Percentiles rank a stretch among this genome's conserved stretches.
Evolutionary conservation across 2,888 invertebrate species (phyloP).

Genomic region (Thymelicus acteon): DNA sequence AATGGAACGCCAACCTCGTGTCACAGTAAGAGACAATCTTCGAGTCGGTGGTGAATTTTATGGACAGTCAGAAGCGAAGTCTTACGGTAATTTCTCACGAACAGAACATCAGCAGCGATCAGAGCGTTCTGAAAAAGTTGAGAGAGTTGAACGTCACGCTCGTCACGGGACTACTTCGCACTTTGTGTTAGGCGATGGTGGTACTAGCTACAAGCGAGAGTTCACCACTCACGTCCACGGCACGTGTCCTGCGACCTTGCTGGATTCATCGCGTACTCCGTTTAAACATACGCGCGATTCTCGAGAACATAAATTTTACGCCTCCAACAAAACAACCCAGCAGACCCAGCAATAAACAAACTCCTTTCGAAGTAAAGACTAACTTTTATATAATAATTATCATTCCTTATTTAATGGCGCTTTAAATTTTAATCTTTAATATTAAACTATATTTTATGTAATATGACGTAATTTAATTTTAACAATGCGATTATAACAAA

Average conservation of each 20-base stretch:
- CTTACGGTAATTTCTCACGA: conserved; percentile 88
- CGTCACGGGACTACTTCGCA: conserved; percentile 89
- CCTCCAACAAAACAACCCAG: conserved; percentile 82
- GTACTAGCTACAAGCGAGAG: conserved; percentile 90
- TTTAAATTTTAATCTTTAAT: conserved; percentile 48
- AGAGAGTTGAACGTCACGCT: conserved; percentile 86
- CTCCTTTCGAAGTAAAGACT: conserved; percentile 38
- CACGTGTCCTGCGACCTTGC: conserved; percentile 91
- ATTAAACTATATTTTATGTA: conserved; percentile 51
- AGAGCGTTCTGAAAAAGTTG: conserved; percentile 73
- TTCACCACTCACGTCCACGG: conserved; percentile 89
- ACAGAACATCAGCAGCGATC: conserved; percentile 72
- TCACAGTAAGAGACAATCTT: conserved; percentile 87
- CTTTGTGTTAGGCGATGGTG: conserved; percentile 89
- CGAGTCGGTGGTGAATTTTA: conserved; percentile 90
- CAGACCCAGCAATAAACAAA: conserved; percentile 54
- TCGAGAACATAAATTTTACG: conserved; percentile 93
- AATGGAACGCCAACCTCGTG: conserved; percentile 86
- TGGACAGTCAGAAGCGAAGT: conserved; percentile 88
- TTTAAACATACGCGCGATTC: conserved; percentile 94
- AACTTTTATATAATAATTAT: conserved; percentile 41
- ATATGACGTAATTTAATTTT: conserved; percentile 51
- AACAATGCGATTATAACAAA: conserved; percentile 67
- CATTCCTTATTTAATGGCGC: conserved; percentile 61
- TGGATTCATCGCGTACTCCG: conserved; percentile 90